phyloP scores from a whole-genome alignment of 2,113 vertebrate species.

The Machaerirhynchus nigripectus region DNA sequence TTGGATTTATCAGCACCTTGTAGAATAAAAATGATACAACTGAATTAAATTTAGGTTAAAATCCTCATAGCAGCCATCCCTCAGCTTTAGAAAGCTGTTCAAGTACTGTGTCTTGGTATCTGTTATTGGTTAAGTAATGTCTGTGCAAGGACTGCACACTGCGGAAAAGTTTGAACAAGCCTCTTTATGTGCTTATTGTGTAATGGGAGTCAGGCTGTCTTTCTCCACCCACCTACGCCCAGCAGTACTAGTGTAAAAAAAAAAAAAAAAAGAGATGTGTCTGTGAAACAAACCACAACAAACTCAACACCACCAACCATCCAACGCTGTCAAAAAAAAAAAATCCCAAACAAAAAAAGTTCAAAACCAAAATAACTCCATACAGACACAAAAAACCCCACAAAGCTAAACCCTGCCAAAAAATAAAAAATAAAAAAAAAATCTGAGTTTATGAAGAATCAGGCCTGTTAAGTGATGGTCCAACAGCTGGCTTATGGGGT shows the following conservation, averaged over 20 bases:
- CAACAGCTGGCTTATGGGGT: not conserved
- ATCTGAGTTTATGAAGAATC: not conserved
- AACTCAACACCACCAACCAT: not conserved
- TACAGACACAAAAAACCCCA: not conserved
- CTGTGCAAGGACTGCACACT: not conserved
- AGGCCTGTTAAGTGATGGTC: not conserved
- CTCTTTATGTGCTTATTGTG: not conserved
- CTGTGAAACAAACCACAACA: not conserved
- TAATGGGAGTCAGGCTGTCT: not conserved
- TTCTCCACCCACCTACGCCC: not conserved
- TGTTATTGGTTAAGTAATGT: not conserved
- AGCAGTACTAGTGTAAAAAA: not conserved
- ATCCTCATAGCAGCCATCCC: not conserved
- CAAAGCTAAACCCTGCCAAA: not conserved
- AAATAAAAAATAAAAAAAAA: not conserved
- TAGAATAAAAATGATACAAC: not conserved
- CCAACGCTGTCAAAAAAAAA: not conserved
- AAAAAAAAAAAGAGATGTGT: fast-evolving
- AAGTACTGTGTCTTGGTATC: not conserved
- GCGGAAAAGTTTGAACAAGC: not conserved
- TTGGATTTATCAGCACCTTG: not conserved
- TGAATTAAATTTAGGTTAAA: not conserved
- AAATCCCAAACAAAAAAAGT: not conserved
- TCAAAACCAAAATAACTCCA: too few relatives aligned
- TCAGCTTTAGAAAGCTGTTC: not conserved